Conservation (phyloP, 2,797 vertebrate species). For the Anniella stebbinsi region DNA sequence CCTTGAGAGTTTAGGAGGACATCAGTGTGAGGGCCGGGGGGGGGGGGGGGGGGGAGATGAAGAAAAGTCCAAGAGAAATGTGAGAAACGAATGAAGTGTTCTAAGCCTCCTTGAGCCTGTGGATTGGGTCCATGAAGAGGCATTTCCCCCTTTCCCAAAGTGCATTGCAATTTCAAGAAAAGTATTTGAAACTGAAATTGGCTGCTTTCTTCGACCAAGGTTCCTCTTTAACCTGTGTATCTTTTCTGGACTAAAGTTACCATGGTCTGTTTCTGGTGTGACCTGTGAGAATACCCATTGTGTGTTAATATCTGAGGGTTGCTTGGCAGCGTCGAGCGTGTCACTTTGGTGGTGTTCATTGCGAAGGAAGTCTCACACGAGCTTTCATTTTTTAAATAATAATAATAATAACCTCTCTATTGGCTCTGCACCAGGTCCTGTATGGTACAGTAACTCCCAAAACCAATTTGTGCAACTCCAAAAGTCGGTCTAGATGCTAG, state of each 20-base stretch:
- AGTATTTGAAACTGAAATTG: conserved; percentile 51
- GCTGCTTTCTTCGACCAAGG: conserved; percentile 61
- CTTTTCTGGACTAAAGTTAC: conserved; percentile 25
- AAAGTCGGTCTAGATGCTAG: not conserved
- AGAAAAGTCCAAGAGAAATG: conserved; percentile 60
- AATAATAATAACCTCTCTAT: no score
- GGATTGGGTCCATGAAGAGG: conserved; percentile 74
- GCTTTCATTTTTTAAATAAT: not conserved
- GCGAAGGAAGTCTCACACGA: not conserved
- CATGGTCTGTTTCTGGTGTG: conserved; percentile 53
- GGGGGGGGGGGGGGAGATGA: not conserved
- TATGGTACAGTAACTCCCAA: not conserved
- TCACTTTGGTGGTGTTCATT: not conserved
- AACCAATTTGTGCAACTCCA: not conserved
- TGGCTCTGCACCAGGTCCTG: not conserved
- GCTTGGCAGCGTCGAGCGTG: not conserved
- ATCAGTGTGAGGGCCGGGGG: conserved; percentile 39
- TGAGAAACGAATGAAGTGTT: conserved; percentile 69
- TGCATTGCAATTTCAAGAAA: conserved; percentile 32
- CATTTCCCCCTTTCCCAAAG: conserved; percentile 56
- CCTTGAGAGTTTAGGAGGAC: conserved; percentile 58
- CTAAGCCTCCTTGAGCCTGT: conserved; percentile 85
- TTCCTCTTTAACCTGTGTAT: conserved; percentile 56
- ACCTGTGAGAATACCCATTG: conserved; percentile 38
- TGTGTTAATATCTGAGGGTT: not conserved